Evolutionary conservation across 2,888 invertebrate species (phyloP), one percentile per base, ranked within the genome.

Genomic region (Choristoneura rosaceana): DNA sequence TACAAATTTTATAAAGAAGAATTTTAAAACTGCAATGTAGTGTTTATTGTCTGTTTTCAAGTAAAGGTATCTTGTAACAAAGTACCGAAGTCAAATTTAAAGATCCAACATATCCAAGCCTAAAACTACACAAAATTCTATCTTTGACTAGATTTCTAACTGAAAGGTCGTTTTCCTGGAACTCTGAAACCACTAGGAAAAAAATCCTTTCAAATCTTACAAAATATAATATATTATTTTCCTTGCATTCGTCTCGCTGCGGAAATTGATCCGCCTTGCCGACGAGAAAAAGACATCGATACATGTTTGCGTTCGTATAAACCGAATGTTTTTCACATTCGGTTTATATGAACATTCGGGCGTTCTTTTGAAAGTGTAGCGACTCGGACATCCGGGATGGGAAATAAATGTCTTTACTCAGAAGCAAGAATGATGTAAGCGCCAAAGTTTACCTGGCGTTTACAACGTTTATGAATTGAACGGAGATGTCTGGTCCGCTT

Each of bases 371-470:
- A 73, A 73, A 68, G 68, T 58, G 78, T 79, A 80, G 81, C 77
- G 79, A 82, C 80, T 82, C 83, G 87, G 87, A 88, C 74, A 75
- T 87, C 88, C 87, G 84, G 81, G 60, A 58, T 73, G 81, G 84
- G 85, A 87, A 84, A 82, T 86, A 87, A 84, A 82, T 82, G 81
- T 82, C 79, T 86, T 84, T 85, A 3, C 25, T 7, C 14, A 15
- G n/a, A 3, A 59, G 17, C 50, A 65, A 63, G 14, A 65, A 60
- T 9, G 58, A 38, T 34, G 12, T 15, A 63, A 68, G n/a, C 4
- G 58, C 60, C 58, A 41, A 34, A 8, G 17, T 25, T 0, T n/a
- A 12, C 15, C 4, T 12, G 71, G 62, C 25, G 45, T 47, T 71
- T 68, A 47, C 15, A 9, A 33, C 47, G 25, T 68, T 68, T 63